A percentile compares a stretch with the other conserved stretches of the same genome.
Evolutionary conservation across 1,140 invertebrate genomes (phyloP).

Genomic region (Danaus melanippus): DNA sequence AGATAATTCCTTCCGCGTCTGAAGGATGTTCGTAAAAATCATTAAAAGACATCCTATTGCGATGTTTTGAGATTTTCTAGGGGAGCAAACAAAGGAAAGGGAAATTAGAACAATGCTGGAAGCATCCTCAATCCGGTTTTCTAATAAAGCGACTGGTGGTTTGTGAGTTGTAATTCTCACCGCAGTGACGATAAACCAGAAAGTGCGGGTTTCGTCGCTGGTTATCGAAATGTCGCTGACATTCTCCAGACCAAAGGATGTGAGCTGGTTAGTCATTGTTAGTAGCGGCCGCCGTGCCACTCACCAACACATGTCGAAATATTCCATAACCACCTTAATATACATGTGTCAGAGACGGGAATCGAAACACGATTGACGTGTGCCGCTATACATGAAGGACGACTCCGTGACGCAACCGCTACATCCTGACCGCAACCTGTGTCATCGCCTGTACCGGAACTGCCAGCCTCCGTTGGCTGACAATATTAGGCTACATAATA

Average conservation of each 20-base stretch:
- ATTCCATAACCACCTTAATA: slow-evolving; percentile 49
- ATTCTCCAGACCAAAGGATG: slow-evolving; percentile 30
- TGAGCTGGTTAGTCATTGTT: slow-evolving; percentile 39
- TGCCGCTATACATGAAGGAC: slow-evolving; percentile 28
- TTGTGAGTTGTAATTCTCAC: too few relatives aligned
- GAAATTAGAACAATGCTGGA: slow-evolving; percentile 15
- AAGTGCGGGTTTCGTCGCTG: too few relatives aligned
- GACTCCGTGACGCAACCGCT: slow-evolving; percentile 43
- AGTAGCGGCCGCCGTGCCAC: slow-evolving; percentile 40
- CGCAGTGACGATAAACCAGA: too few relatives aligned
- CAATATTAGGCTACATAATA: slow-evolving; percentile 17
- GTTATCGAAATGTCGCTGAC: slow-evolving; percentile 17
- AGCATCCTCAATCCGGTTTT: slow-evolving; percentile 12
- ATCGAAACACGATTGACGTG: slow-evolving; percentile 24
- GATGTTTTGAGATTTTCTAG: too few relatives aligned
- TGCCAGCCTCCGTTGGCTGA: too few relatives aligned
- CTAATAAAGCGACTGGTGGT: too few relatives aligned
- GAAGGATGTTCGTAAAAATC: too few relatives aligned
- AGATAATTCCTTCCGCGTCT: too few relatives aligned
- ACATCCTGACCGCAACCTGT: slow-evolving; percentile 40
- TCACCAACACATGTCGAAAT: slow-evolving; percentile 69
- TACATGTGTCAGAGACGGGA: slow-evolving; percentile 22
- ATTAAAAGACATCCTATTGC: too few relatives aligned
- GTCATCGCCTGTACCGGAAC: slow-evolving; percentile 14
- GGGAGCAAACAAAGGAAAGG: slow-evolving; percentile 4